Percentiles rank a stretch among this genome's conserved stretches.
phyloP scores from a whole-genome alignment of 2,888 invertebrate genomes.

The Polietes domitor region DNA sequence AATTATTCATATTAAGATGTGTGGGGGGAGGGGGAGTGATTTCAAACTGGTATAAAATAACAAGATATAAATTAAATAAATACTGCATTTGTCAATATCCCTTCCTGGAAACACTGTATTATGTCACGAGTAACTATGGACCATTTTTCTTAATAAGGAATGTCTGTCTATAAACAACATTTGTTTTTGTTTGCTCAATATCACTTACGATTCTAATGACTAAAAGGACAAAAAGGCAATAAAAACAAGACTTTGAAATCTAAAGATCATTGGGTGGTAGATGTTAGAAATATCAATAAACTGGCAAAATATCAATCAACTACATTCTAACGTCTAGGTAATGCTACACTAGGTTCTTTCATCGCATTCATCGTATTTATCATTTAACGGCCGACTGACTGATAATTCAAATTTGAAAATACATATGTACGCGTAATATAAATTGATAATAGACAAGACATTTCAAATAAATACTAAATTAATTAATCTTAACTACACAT shows the following conservation, averaged over 20 bases:
- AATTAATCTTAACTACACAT: slow-evolving; percentile 26
- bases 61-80: no score
- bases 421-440: background rate
- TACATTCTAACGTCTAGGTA: slow-evolving; percentile 23
- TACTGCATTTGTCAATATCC: no score
- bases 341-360: slow-evolving; percentile 5
- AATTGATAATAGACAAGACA: background rate
- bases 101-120: slow-evolving; percentile 37
- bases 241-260: background rate
- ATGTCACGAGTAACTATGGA: slow-evolving; percentile 56
- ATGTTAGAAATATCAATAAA: slow-evolving; percentile 23
- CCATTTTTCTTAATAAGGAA: slow-evolving; percentile 46
- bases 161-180: slow-evolving; percentile 40
- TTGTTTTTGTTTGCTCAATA: slow-evolving; percentile 19
- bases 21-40: no score
- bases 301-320: slow-evolving; percentile 11
- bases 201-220: slow-evolving; percentile 60
- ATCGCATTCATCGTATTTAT: background rate
- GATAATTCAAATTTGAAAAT: slow-evolving; percentile 4
- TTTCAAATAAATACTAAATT: slow-evolving; percentile 18
- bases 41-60: no score
- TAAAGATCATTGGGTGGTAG: slow-evolving; percentile 9
- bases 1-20: no score
- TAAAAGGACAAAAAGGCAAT: slow-evolving; percentile 47
- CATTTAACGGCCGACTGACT: background rate